Percentiles rank a stretch among this genome's conserved stretches.
phyloP scores from a whole-genome alignment of 2,888 invertebrate genomes.

The Mayetiola destructor region DNA sequence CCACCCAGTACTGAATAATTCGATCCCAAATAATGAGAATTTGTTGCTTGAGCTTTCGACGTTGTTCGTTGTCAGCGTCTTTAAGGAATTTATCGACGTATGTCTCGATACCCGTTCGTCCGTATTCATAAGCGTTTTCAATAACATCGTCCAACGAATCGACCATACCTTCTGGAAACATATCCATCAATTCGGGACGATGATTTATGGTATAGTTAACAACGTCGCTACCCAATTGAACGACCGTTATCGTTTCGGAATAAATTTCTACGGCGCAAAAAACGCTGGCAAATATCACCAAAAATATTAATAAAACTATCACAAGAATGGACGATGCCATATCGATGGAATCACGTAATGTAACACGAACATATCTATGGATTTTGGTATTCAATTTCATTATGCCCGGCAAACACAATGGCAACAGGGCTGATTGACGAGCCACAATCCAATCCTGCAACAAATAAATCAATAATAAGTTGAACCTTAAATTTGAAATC shows the following conservation, averaged over 20 bases:
- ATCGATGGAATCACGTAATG: constrained; percentile 64
- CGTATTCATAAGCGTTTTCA: constrained; percentile 86
- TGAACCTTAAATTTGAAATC: no score
- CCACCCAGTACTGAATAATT: constrained; percentile 84
- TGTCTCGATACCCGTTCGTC: constrained; percentile 77
- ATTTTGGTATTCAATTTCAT: constrained; percentile 51
- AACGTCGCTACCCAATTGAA: constrained; percentile 75
- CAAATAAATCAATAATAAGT: not conserved
- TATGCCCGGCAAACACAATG: constrained; percentile 64
- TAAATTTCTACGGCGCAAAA: constrained; percentile 67
- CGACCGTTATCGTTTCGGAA: constrained; percentile 82
- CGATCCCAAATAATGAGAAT: constrained; percentile 87
- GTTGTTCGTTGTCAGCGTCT: constrained; percentile 66
- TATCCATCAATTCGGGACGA: constrained; percentile 70
- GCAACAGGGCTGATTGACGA: constrained; percentile 49
- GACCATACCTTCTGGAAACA: constrained; percentile 61
- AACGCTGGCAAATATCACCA: constrained; percentile 61
- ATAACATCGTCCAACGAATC: constrained; percentile 78
- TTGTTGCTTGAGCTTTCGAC: constrained; percentile 71
- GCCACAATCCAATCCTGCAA: constrained; percentile 37
- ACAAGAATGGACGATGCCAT: constrained; percentile 74
- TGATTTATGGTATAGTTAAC: constrained; percentile 78
- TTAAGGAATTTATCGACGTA: constrained; percentile 66
- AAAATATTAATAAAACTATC: constrained; percentile 69
- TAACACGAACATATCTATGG: constrained; percentile 45